Conservation (phyloP, 92 coral and sea anemone species). For the Epizoanthus fatuus region DNA sequence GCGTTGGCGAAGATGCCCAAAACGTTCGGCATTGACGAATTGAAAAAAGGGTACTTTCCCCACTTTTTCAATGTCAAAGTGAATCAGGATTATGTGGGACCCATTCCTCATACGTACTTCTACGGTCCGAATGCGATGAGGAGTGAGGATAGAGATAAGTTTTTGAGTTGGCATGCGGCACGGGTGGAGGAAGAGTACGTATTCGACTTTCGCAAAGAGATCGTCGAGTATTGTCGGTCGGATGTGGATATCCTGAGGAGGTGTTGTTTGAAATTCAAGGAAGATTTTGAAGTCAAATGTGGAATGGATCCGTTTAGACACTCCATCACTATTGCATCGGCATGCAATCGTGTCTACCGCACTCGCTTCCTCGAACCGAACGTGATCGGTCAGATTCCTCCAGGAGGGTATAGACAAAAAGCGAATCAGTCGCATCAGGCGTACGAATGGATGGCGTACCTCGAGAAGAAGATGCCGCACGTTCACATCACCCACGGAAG, state of each 20-base stretch:
- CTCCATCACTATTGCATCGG: background rate
- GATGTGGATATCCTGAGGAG: conserved; percentile 32
- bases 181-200: background rate
- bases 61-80: background rate
- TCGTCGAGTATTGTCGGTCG: background rate
- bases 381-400: conserved; percentile 21
- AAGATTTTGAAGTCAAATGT: background rate
- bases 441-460: background rate
- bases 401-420: background rate
- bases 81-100: conserved; percentile 5
- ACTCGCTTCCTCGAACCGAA: background rate
- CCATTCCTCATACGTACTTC: background rate
- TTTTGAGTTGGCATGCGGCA: background rate
- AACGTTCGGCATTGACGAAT: conserved; percentile 1
- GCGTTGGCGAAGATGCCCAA: conserved; percentile 14
- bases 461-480: background rate
- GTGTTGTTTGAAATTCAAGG: conserved; percentile 7
- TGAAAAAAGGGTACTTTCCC: conserved; percentile 23
- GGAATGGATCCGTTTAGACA: background rate
- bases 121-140: conserved; percentile 19
- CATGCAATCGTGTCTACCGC: background rate
- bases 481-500: background rate
- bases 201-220: conserved; percentile 14
- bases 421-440: background rate
- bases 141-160: background rate